A percentile compares a stretch with the other conserved stretches of the same genome.
Evolutionary conservation across 2,113 vertebrate species (phyloP).

Genomic region (Suricata suricatta): DNA sequence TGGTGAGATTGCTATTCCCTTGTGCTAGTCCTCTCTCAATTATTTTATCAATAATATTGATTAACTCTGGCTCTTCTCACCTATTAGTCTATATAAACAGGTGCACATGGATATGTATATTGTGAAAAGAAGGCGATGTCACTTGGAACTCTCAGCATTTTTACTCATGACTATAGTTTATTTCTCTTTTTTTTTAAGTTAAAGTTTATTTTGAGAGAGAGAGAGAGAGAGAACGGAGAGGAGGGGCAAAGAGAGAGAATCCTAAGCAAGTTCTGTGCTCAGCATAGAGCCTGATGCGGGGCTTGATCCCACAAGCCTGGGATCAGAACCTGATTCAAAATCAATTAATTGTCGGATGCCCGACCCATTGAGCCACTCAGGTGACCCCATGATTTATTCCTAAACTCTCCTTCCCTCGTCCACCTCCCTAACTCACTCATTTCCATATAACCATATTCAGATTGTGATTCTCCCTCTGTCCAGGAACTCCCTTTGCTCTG

Average conservation of each 20-base stretch:
- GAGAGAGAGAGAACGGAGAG: no score
- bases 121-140: neutral
- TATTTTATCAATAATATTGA: conserved; percentile 46
- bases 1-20: neutral
- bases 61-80: neutral
- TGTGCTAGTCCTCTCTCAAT: neutral
- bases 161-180: neutral
- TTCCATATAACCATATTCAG: neutral
- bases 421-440: neutral
- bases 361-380: no score
- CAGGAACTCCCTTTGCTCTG: no score
- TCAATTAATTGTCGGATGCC: no score
- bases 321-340: no score
- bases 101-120: neutral
- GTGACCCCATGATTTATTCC: neutral
- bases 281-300: no score
- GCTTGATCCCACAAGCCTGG: no score
- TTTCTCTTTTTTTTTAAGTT: neutral
- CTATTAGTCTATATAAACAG: neutral
- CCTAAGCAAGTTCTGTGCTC: no score
- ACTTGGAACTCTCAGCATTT: neutral
- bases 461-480: neutral
- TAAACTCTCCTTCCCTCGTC: neutral
- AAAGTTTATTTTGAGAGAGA: no score
- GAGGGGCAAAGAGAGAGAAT: no score